These are phyloP conservation scores for Amphiprion clarkii DNA, from an alignment of 2,797 vertebrate species.

Conservation along the genomic window DNA sequence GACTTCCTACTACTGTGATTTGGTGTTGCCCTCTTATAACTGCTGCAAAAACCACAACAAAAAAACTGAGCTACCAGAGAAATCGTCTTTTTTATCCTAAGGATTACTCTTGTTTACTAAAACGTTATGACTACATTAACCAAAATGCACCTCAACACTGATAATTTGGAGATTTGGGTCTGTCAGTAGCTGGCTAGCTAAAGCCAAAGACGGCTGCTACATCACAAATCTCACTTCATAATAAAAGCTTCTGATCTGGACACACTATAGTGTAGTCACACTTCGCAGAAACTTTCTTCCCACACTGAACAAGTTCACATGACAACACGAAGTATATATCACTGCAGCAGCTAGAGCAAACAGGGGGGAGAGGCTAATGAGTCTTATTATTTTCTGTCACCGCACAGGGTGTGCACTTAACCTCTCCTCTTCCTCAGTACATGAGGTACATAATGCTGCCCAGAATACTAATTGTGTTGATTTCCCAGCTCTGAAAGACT, in stretches of 20 bases:
- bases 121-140: too few species aligned
- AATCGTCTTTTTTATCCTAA: too few species aligned
- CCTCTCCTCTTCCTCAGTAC: constrained; percentile 55
- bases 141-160: too few species aligned
- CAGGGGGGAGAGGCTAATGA: constrained; percentile 61
- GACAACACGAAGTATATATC: constrained; percentile 27
- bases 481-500: constrained; percentile 50
- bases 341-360: constrained; percentile 42
- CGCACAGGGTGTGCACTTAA: constrained; percentile 58
- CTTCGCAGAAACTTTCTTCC: constrained; percentile 35
- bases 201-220: background rate
- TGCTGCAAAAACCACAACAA: too few species aligned
- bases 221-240: background rate
- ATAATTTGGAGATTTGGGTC: too few species aligned
- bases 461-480: constrained; percentile 66
- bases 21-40: too few species aligned
- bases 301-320: constrained; percentile 28
- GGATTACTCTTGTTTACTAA: too few species aligned
- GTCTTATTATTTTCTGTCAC: constrained; percentile 58
- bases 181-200: background rate
- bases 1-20: too few species aligned
- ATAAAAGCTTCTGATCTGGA: constrained; percentile 1
- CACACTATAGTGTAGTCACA: background rate
- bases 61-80: too few species aligned
- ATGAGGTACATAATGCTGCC: constrained; percentile 35